Base-by-base conservation (phyloP, 2,888 invertebrate genomes). In the Pimpla rufipes region DNA sequence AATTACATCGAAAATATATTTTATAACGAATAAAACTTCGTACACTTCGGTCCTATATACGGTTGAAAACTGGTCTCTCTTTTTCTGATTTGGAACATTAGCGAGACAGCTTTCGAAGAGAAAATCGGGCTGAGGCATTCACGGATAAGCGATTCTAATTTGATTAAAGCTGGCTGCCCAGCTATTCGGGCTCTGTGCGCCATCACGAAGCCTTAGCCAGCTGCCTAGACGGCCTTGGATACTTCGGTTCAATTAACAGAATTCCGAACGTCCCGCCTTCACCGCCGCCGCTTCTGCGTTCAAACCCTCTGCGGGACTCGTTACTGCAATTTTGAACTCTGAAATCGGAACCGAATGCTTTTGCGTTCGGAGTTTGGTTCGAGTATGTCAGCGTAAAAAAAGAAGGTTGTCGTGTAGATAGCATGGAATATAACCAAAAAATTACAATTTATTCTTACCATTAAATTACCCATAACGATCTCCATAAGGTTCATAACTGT, bases 221-320 rank as follows among this genome's bases (percentile, higher is more conserved):
- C 45, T 16, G 29, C 57, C n/a, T 21, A 45, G 11, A 59, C 50
- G 23, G n/a, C 35, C 79, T 81, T 80, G 83, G 70, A 84, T 83
- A 52, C 55, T 76, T 68, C 73, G 71, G 87, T 88, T 90, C 87
- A 88, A 90, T 89, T 88, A 90, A 88, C 86, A 86, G 86, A 87
- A 89, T 89, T 89, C 88, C 90, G 8, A 45, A 71, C 68, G 16
- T 40, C 64, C 23, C 45, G 37, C 52, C 52, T 7, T 10, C 16
- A 13, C 57, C 59, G 0, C 16, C 37, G 21, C 42, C 23, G 50
- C 3, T 62, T 18, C 10, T 11, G 21, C 37, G 37, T 47, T 29
- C 73, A n/a, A 13, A 29, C n/a, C 16, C 21, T 59, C 18, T 42
- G 73, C 45, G n/a, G 47, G 35, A 59, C 10, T 62, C 50, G 62